Conservation (phyloP, 2,888 invertebrate genomes). For the Coronaproctus castanopsis region DNA sequence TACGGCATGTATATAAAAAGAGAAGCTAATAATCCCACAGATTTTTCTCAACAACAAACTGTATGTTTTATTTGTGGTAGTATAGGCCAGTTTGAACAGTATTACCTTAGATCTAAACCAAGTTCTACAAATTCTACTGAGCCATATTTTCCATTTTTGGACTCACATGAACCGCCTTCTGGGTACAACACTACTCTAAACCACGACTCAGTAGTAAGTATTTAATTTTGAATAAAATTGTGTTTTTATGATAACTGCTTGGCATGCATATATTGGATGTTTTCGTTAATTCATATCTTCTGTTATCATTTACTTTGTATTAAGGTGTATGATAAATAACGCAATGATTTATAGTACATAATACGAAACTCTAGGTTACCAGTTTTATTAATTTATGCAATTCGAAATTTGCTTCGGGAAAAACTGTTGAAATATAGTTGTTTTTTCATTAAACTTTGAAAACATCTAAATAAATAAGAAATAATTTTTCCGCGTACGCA, state of each 20-base stretch:
- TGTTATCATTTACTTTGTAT: background rate
- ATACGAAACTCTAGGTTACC: too few relatives aligned
- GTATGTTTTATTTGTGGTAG: conserved; percentile 53
- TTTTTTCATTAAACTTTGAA: too few relatives aligned
- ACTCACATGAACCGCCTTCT: conserved; percentile 65
- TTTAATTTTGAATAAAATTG: background rate
- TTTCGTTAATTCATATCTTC: background rate
- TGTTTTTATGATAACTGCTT: background rate
- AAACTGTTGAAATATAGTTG: too few relatives aligned
- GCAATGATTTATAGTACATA: too few relatives aligned
- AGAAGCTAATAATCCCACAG: conserved; percentile 4
- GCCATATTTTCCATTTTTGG: conserved; percentile 79
- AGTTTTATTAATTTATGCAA: too few relatives aligned
- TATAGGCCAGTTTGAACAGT: conserved; percentile 39
- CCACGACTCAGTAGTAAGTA: conserved; percentile 19
- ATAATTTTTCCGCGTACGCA: too few relatives aligned
- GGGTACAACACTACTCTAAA: conserved; percentile 33
- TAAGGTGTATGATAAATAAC: background rate
- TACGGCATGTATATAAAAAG: conserved; percentile 15
- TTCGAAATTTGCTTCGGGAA: too few relatives aligned
- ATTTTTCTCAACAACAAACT: conserved; percentile 7
- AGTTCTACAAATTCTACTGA: conserved; percentile 47
- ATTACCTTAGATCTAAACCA: conserved; percentile 41
- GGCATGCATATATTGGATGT: background rate
- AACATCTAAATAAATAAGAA: too few relatives aligned